Evolutionary conservation across 1,140 invertebrate genomes (phyloP).

Genomic region (Drosophila elegans): DNA sequence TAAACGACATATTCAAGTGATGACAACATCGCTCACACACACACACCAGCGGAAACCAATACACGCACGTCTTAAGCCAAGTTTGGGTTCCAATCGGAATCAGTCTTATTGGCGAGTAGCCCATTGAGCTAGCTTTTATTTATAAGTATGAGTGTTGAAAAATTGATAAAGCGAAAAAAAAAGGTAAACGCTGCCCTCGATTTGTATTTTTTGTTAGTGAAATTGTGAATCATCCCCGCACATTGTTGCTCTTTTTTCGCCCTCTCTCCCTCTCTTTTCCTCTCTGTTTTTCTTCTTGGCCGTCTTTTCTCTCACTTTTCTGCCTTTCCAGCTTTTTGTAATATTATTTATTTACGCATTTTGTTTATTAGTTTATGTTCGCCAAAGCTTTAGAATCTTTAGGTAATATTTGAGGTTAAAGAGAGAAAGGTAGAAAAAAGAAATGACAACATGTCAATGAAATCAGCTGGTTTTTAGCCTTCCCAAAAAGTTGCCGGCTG

Average conservation of each 20-base stretch:
- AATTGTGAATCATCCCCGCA: conserved; percentile 34
- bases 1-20: conserved; percentile 61
- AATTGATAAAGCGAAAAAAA: conserved; percentile 64
- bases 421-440: conserved; percentile 6
- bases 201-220: conserved; percentile 20
- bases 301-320: conserved; percentile 17
- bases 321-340: conserved; percentile 16
- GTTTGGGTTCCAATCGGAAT: conserved; percentile 52
- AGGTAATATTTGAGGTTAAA: conserved; percentile 27
- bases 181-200: conserved; percentile 61
- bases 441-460: conserved; percentile 53
- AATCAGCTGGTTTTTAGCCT: conserved; percentile 57
- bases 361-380: conserved; percentile 8
- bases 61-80: conserved; percentile 43
- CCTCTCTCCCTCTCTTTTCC: conserved; percentile 1
- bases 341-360: conserved; percentile 24
- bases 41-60: conserved; percentile 31
- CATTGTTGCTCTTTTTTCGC: conserved; percentile 32
- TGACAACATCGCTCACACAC: conserved; percentile 69
- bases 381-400: conserved; percentile 3
- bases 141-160: conserved; percentile 15
- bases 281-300: conserved; percentile 1
- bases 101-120: conserved; percentile 47
- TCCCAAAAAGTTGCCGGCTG: conserved; percentile 18
- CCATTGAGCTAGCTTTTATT: conserved; percentile 40